Conservation (phyloP, 2,113 vertebrate species). For the Hemicordylus capensis region DNA sequence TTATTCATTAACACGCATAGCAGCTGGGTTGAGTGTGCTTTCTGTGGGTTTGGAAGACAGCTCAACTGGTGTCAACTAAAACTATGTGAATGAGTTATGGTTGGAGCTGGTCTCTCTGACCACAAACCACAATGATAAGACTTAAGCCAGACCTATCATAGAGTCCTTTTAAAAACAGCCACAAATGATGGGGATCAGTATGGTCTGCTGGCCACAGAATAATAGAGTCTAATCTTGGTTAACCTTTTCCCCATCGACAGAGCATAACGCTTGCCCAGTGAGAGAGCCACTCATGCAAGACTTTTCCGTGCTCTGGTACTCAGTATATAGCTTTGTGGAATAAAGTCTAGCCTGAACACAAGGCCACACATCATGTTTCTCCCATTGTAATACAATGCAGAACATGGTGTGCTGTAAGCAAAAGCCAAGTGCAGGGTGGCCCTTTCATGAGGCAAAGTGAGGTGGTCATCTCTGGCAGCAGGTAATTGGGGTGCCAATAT, state of each 20-base stretch:
- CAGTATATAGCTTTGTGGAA: background rate
- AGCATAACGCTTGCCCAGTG: background rate
- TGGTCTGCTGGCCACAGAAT: slow-evolving; percentile 63
- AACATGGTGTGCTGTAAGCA: background rate
- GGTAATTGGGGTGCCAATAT: too few relatives aligned
- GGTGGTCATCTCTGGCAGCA: too few relatives aligned
- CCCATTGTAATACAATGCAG: background rate
- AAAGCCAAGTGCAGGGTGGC: too few relatives aligned
- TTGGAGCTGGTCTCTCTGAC: slow-evolving; percentile 44
- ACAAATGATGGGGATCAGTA: slow-evolving; percentile 62
- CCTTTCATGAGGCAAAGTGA: too few relatives aligned
- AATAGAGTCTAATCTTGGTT: slow-evolving; percentile 54
- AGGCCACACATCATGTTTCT: background rate
- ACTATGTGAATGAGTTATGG: slow-evolving; percentile 40
- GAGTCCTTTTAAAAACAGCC: slow-evolving; percentile 58
- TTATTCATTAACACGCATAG: slow-evolving; percentile 24
- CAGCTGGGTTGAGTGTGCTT: slow-evolving; percentile 34
- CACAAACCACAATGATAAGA: slow-evolving; percentile 73
- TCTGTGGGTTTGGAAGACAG: slow-evolving; percentile 49
- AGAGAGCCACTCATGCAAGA: background rate
- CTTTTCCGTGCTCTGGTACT: background rate
- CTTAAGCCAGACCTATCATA: slow-evolving; percentile 45
- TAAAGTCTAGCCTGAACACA: background rate
- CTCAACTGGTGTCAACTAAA: slow-evolving; percentile 16
- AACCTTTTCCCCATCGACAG: slow-evolving; percentile 29